phyloP scores from a whole-genome alignment of 1,140 invertebrate species.

The Psilanteris sp. region DNA sequence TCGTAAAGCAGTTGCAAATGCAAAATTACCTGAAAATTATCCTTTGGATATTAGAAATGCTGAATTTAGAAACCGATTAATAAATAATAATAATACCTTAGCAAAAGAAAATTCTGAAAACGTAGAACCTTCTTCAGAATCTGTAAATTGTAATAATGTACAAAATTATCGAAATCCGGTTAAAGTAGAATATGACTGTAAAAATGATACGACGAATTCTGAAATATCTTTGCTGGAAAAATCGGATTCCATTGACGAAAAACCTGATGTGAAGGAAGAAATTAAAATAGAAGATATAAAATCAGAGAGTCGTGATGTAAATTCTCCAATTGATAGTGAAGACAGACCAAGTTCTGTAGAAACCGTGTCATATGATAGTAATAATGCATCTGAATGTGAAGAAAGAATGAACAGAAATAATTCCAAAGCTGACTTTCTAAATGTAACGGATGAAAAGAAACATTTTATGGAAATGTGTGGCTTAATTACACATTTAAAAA shows the following conservation, averaged over 20 bases:
- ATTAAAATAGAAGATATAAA: constrained; percentile 11
- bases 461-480: constrained; percentile 46
- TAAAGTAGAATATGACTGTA: constrained; percentile 16
- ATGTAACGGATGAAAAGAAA: constrained; percentile 34
- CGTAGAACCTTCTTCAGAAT: constrained; percentile 3
- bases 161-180: constrained; percentile 11
- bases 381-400: constrained; percentile 19
- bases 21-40: constrained; percentile 15
- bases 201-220: not conserved
- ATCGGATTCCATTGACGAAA: not conserved
- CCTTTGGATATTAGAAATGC: constrained; percentile 7
- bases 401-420: not conserved
- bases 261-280: constrained; percentile 18
- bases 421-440: constrained; percentile 13
- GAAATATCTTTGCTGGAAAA: constrained; percentile 4
- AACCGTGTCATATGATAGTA: constrained; percentile 23
- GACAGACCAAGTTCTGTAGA: constrained; percentile 36
- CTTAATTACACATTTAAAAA: constrained; percentile 28
- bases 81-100: constrained; percentile 37
- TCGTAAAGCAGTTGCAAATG: not conserved
- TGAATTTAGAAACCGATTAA: constrained; percentile 22
- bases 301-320: not conserved
- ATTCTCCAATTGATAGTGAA: constrained; percentile 14
- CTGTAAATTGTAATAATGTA: constrained; percentile 6
- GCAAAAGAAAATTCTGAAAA: constrained; percentile 28